Evolutionary conservation across 2,888 invertebrate genomes (phyloP), one percentile per base, ranked within the genome.

Genomic region (Rhopalosiphum nymphaeae): DNA sequence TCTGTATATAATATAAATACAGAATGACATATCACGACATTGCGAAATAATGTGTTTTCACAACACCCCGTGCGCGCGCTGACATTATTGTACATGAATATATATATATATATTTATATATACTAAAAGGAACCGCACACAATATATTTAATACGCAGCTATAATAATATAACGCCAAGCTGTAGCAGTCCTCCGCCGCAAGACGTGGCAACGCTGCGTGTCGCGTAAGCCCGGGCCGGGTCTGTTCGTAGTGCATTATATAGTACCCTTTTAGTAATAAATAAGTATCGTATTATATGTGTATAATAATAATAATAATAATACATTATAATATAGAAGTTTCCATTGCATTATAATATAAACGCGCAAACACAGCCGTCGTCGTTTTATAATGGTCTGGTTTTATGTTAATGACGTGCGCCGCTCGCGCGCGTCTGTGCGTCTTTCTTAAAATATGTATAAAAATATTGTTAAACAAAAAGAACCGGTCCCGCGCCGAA

Each of bases 401-500:
- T 94, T 86, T 89, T 91, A 91, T 91, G 94, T 91, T 94, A 91
- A 94, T 91, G 86, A 91, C 86, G 49, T 49, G 67, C 44, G 16
- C 42, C 36, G 85, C 5, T 89, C n/a, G 84, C 36, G 67, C 21
- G 88, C 36, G 36, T 29, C 42, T 10, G 89, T 78, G 78, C 9
- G 42, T 94, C 86, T 94, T 90, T 93, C 92, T 93, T 89, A 78
- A 93, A 92, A 92, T 87, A 89, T 85, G 53, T 94, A 90, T 90
- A 94, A 94, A 94, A 94, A 67, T 94, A 91, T 94, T 94, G 91
- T 94, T 94, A 90, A 94, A 94, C 94, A 94, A 94, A 94, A 94
- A 94, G 94, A 94, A 94, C 94, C 94, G 94, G 94, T 94, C 94
- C 86, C 90, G 85, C 44, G 93, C 86, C 92, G 36, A 90, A 93